These are phyloP conservation scores for Polydrusus cervinus DNA, from an alignment of 2,888 invertebrate species.

Conservation along the genomic window DNA sequence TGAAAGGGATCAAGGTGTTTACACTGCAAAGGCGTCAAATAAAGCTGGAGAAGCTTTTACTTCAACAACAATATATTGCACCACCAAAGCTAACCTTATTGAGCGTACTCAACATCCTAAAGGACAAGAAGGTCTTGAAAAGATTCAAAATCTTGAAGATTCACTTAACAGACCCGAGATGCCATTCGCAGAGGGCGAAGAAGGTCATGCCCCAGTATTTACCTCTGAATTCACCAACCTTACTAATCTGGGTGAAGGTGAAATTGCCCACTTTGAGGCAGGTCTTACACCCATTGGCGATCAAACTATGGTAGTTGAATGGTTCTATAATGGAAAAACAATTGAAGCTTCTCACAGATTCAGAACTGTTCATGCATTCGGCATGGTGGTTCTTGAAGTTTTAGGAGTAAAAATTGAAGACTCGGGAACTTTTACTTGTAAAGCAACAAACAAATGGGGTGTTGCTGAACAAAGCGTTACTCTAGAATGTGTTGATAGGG, in stretches of 20 bases:
- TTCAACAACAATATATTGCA: conserved; percentile 90
- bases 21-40: conserved; percentile 93
- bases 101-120: conserved; percentile 95
- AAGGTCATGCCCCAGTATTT: conserved; percentile 90
- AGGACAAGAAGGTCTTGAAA: conserved; percentile 93
- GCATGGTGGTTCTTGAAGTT: conserved; percentile 97
- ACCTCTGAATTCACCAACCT: conserved; percentile 90
- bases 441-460: conserved; percentile 93
- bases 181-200: conserved; percentile 81
- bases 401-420: conserved; percentile 95
- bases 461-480: conserved; percentile 89
- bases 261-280: conserved; percentile 98
- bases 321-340: conserved; percentile 95
- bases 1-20: conserved; percentile 94
- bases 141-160: conserved; percentile 92
- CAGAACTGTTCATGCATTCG: conserved; percentile 96
- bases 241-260: conserved; percentile 91
- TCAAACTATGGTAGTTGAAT: conserved; percentile 95
- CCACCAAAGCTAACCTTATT: conserved; percentile 86
- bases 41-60: conserved; percentile 93
- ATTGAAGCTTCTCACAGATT: conserved; percentile 92
- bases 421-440: conserved; percentile 90
- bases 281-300: conserved; percentile 95
- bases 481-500: conserved; percentile 87
- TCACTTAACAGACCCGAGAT: conserved; percentile 84